phyloP scores from a whole-genome alignment of 1,140 invertebrate species.

The Zophobas atratus region DNA sequence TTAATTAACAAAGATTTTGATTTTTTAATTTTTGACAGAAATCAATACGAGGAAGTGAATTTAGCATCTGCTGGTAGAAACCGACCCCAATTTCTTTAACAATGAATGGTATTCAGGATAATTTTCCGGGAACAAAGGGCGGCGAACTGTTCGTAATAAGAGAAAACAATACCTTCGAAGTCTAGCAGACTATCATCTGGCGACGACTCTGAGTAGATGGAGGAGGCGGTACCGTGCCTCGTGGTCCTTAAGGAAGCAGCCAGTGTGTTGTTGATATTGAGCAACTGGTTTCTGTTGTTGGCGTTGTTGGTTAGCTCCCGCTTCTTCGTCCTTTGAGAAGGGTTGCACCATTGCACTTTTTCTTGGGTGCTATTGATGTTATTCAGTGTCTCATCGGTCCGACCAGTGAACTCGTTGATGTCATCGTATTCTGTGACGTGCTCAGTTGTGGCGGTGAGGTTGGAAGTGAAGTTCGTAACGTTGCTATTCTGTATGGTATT shows the following conservation, averaged over 20 bases:
- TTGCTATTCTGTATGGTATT: constrained; percentile 66
- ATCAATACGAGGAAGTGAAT: no score
- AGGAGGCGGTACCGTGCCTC: constrained; percentile 59
- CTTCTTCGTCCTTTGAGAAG: constrained; percentile 56
- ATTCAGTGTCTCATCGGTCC: constrained; percentile 57
- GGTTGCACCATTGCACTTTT: constrained; percentile 66
- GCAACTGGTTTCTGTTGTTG: constrained; percentile 59
- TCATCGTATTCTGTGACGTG: constrained; percentile 29
- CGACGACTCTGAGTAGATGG: constrained; percentile 63
- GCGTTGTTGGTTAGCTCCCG: constrained; percentile 62
- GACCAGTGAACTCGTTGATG: constrained; percentile 44
- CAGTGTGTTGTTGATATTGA: constrained; percentile 67
- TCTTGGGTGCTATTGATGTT: constrained; percentile 61
- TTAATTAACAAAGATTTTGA: no score
- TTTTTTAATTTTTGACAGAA: no score
- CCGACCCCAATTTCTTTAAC: no score
- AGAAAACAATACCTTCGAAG: constrained; percentile 62
- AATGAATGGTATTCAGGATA: no score
- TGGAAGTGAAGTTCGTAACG: constrained; percentile 52
- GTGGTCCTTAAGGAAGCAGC: constrained; percentile 60
- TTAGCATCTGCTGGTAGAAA: no score
- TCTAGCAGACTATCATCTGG: constrained; percentile 67
- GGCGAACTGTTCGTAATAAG: background rate
- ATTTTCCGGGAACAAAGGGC: no score
- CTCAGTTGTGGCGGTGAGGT: constrained; percentile 47